Evolutionary conservation across 2,113 vertebrate genomes (phyloP).

Genomic region (Thalassarche chlororhynchos): DNA sequence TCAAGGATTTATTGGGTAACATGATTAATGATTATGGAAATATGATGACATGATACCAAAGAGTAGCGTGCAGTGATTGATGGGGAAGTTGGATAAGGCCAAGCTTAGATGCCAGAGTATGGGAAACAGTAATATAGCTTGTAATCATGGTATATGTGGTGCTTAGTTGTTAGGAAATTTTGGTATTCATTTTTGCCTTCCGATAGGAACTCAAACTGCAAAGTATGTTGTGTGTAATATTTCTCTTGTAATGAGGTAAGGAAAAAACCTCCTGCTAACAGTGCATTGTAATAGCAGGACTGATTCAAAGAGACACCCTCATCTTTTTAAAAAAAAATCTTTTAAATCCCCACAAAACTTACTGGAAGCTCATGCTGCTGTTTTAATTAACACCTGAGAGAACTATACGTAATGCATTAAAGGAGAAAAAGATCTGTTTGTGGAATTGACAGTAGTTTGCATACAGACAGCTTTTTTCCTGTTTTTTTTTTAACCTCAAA

Average conservation of each 20-base stretch:
- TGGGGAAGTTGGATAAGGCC: slow-evolving; percentile 31
- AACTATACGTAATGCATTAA: background rate
- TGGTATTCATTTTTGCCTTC: background rate
- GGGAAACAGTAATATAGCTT: background rate
- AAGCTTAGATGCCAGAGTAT: background rate
- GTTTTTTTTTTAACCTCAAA: background rate
- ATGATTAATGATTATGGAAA: slow-evolving; percentile 72
- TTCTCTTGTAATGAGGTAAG: background rate
- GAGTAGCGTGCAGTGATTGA: slow-evolving; percentile 41
- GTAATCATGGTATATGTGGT: background rate
- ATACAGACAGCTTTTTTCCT: background rate
- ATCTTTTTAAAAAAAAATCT: background rate
- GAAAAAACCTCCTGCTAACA: background rate
- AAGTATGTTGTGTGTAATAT: background rate
- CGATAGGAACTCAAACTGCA: background rate
- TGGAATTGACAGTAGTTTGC: background rate
- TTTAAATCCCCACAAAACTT: background rate
- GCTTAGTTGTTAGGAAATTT: background rate
- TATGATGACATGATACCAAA: slow-evolving; percentile 59
- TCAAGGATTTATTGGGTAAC: slow-evolving; percentile 49
- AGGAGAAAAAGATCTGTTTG: background rate
- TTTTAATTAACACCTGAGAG: slow-evolving; percentile 44
- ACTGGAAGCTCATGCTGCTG: background rate
- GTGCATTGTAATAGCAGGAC: background rate
- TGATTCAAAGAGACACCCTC: background rate